These are phyloP conservation scores for Xanthostigma xanthostigma DNA, from an alignment of 2,888 invertebrate species.

Conservation along the genomic window DNA sequence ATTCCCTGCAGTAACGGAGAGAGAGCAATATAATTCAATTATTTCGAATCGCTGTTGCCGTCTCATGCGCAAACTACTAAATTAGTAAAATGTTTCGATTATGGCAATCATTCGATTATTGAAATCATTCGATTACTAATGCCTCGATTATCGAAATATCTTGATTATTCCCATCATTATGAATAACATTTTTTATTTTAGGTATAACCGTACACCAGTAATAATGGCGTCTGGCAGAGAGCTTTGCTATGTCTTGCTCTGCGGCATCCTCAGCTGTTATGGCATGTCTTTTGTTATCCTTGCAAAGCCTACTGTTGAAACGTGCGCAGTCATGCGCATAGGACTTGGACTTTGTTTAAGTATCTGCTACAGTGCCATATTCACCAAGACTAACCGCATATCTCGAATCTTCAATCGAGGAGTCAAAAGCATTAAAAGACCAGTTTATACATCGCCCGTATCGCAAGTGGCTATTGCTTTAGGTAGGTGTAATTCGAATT, in stretches of 20 bases:
- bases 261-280: constrained; percentile 54
- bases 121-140: too few species aligned
- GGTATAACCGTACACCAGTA: constrained; percentile 44
- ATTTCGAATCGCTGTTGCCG: too few species aligned
- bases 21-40: too few species aligned
- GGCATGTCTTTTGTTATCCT: constrained; percentile 55
- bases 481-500: constrained; percentile 28
- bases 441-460: constrained; percentile 58
- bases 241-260: constrained; percentile 58
- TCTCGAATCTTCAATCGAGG: constrained; percentile 58
- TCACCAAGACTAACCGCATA: constrained; percentile 61
- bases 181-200: constrained; percentile 14
- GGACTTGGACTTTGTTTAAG: constrained; percentile 58
- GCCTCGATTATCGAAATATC: too few species aligned
- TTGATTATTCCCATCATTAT: too few species aligned
- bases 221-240: constrained; percentile 68
- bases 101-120: too few species aligned
- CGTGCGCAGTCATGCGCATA: constrained; percentile 48
- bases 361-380: constrained; percentile 58
- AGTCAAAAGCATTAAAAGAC: constrained; percentile 52
- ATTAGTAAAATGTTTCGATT: too few species aligned
- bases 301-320: constrained; percentile 44
- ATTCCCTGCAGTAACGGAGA: too few species aligned
- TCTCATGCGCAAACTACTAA: too few species aligned
- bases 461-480: constrained; percentile 59